Conservation (phyloP, 2,113 vertebrate species). For the Nothoprocta perdicaria region DNA sequence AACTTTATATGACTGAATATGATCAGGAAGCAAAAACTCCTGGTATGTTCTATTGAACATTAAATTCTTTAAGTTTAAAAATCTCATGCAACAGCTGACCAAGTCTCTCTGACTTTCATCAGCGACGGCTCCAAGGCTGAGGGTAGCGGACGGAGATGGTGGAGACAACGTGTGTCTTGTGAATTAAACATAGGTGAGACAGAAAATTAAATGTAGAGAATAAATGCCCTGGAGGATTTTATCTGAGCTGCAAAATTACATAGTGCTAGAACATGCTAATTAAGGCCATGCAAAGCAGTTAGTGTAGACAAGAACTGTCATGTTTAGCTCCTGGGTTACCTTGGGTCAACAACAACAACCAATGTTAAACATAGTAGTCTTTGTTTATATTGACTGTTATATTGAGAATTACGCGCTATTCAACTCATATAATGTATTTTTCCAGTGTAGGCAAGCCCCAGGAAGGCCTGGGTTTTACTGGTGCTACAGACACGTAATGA, state of each 20-base stretch:
- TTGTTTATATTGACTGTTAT: slow-evolving; percentile 29
- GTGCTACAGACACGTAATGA: not conserved
- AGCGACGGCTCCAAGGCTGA: not conserved
- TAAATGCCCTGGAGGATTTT: slow-evolving; percentile 35
- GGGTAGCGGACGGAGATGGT: not conserved
- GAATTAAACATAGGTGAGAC: slow-evolving; percentile 1
- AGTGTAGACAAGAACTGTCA: slow-evolving; percentile 29
- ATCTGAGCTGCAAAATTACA: not conserved
- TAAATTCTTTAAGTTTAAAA: not conserved
- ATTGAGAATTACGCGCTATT: not conserved
- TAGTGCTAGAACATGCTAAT: slow-evolving; percentile 6
- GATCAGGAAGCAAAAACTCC: not conserved
- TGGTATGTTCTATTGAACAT: not conserved
- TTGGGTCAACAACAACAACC: not conserved
- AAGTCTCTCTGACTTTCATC: not conserved
- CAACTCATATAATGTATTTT: slow-evolving; percentile 31
- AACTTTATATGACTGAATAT: not conserved
- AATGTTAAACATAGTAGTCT: not conserved
- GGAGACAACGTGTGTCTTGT: not conserved
- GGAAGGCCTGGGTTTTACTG: not conserved
- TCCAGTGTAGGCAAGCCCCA: slow-evolving; percentile 13
- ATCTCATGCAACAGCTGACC: not conserved
- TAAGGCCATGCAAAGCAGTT: not conserved
- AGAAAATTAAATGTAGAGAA: slow-evolving; percentile 29
- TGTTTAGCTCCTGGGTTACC: slow-evolving; percentile 33